Percentiles rank a stretch among this genome's conserved stretches.
phyloP scores from a whole-genome alignment of 2,888 invertebrate species.

The Clivina fossor region DNA sequence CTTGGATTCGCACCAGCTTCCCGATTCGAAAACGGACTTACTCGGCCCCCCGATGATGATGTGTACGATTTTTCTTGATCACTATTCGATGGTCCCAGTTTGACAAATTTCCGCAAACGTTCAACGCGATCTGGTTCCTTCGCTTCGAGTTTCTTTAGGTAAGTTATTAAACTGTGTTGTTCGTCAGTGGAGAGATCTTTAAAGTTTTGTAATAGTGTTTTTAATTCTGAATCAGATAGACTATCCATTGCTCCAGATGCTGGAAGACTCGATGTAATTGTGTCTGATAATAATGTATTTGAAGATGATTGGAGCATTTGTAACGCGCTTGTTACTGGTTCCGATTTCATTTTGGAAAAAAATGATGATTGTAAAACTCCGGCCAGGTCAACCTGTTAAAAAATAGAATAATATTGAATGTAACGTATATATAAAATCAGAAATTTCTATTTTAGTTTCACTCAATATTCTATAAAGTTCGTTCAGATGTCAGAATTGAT shows the following conservation, averaged over 20 bases:
- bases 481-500: no score
- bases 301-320: conserved; percentile 53
- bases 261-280: conserved; percentile 46
- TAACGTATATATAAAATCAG: no score
- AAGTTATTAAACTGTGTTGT: conserved; percentile 79
- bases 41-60: conserved; percentile 43
- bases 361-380: conserved; percentile 6
- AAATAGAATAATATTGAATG: background rate
- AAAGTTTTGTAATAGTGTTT: conserved; percentile 77
- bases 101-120: conserved; percentile 73
- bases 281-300: background rate
- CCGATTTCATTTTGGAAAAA: conserved; percentile 40
- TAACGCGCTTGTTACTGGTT: conserved; percentile 50
- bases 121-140: conserved; percentile 78
- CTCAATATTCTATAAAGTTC: no score
- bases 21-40: conserved; percentile 58
- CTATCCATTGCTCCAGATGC: conserved; percentile 65
- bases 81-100: conserved; percentile 53
- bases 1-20: conserved; percentile 53
- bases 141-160: conserved; percentile 77
- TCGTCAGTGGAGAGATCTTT: conserved; percentile 79
- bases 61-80: conserved; percentile 31
- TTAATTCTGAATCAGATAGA: conserved; percentile 77
- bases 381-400: conserved; percentile 5
- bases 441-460: no score